Conservation (phyloP, 1,140 invertebrate species). For the Drosophila ficusphila region DNA sequence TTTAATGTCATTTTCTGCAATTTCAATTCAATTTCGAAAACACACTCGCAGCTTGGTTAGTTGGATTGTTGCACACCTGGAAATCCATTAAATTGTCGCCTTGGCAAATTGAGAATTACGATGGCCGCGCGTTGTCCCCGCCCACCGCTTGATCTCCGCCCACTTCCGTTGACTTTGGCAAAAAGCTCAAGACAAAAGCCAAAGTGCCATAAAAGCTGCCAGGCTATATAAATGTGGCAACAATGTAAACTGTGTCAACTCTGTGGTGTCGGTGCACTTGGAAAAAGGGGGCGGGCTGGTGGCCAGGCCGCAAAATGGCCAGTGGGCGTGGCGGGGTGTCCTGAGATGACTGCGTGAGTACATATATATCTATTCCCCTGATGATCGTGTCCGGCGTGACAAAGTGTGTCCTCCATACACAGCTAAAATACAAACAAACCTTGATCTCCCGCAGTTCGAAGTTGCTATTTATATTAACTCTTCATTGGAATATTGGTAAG, state of each 20-base stretch:
- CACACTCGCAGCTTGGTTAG: constrained; percentile 46
- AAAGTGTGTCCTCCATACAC: not conserved
- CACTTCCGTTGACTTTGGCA: constrained; percentile 54
- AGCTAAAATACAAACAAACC: no score
- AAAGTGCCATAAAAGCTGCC: constrained; percentile 80
- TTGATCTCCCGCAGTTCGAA: no score
- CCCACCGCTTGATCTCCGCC: constrained; percentile 16
- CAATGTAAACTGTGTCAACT: constrained; percentile 82
- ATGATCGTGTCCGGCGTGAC: constrained; percentile 4
- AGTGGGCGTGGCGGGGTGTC: constrained; percentile 33
- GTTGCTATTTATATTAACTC: no score
- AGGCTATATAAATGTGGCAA: constrained; percentile 81
- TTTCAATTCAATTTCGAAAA: constrained; percentile 79
- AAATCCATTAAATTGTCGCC: constrained; percentile 80
- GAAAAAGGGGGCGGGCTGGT: not conserved
- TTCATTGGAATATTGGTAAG: no score
- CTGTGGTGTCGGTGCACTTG: constrained; percentile 22
- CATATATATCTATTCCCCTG: not conserved
- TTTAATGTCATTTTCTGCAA: constrained; percentile 78
- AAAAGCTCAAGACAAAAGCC: constrained; percentile 74
- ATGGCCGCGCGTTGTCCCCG: constrained; percentile 44
- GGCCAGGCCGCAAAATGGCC: constrained; percentile 55
- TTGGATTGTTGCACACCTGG: constrained; percentile 61
- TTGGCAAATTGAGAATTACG: constrained; percentile 81
- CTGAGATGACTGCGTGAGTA: constrained; percentile 15